Evolutionary conservation across 2,797 vertebrate species (phyloP).

Genomic region (Phataginus tricuspis): DNA sequence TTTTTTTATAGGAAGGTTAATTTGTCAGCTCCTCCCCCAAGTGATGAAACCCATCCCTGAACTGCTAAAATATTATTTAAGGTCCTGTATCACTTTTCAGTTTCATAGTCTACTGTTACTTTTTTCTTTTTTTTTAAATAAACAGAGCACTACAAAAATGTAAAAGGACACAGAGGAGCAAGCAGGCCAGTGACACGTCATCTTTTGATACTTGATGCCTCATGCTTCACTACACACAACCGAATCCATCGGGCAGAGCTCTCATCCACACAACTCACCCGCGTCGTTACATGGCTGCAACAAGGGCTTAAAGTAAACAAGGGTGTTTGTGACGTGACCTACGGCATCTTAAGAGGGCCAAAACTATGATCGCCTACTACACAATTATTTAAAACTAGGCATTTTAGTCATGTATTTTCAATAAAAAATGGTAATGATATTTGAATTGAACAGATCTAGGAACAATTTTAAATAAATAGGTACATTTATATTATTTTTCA

Average conservation of each 20-base stretch:
- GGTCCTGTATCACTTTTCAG: neutral
- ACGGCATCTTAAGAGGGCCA: neutral
- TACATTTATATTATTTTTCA: slow-evolving; percentile 27
- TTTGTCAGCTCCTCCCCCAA: neutral
- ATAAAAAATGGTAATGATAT: slow-evolving; percentile 6
- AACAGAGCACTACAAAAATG: slow-evolving; percentile 6
- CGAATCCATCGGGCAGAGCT: slow-evolving; percentile 11
- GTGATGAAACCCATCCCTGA: neutral
- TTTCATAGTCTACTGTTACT: neutral
- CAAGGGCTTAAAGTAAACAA: slow-evolving; percentile 24
- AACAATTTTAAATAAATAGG: slow-evolving; percentile 21
- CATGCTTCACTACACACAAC: slow-evolving; percentile 34
- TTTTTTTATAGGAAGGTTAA: slow-evolving; percentile 29
- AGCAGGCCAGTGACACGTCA: slow-evolving; percentile 39
- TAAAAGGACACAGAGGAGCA: neutral
- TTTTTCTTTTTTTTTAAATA: neutral
- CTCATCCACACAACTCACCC: neutral
- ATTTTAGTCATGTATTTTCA: slow-evolving; percentile 35
- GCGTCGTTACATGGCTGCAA: slow-evolving; percentile 18
- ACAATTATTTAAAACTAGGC: neutral
- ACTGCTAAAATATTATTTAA: neutral
- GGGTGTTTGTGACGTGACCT: neutral
- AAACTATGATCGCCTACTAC: neutral
- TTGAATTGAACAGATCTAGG: slow-evolving; percentile 3
- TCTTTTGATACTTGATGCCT: neutral